phyloP scores from a whole-genome alignment of 92 coral and sea anemone genomes.

The Micromussa lordhowensis region DNA sequence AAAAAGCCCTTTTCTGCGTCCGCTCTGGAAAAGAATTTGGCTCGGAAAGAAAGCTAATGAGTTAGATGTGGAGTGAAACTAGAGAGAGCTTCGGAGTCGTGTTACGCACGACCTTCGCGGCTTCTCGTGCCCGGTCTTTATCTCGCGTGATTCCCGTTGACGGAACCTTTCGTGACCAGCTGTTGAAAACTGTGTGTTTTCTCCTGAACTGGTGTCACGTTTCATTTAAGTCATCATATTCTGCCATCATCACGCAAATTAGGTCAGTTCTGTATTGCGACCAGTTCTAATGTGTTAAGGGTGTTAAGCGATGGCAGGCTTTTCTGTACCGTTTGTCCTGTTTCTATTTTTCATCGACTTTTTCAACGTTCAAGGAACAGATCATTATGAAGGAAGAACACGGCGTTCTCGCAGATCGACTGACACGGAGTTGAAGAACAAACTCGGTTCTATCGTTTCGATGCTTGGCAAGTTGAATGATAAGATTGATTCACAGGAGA shows the following conservation, averaged over 20 bases:
- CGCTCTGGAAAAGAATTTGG: too few relatives aligned
- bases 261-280: background rate
- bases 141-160: background rate
- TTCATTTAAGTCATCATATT: constrained; percentile 2
- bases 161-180: background rate
- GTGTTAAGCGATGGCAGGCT: constrained; percentile 7
- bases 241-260: constrained; percentile 2
- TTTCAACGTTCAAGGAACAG: background rate
- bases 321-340: background rate
- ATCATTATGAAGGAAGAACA: background rate
- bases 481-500: constrained; percentile 30
- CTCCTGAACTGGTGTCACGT: background rate
- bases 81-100: background rate
- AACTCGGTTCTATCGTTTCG: constrained; percentile 21
- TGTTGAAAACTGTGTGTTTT: background rate
- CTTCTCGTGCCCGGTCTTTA: background rate
- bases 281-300: background rate
- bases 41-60: background rate
- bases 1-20: background rate
- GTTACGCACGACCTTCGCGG: background rate
- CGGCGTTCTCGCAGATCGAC: constrained; percentile 7
- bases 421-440: constrained; percentile 15
- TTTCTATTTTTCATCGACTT: background rate
- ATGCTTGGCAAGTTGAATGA: constrained; percentile 4
- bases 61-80: background rate